Evolutionary conservation across 2,888 invertebrate genomes (phyloP).

Genomic region (Ypsolopha scabrella): DNA sequence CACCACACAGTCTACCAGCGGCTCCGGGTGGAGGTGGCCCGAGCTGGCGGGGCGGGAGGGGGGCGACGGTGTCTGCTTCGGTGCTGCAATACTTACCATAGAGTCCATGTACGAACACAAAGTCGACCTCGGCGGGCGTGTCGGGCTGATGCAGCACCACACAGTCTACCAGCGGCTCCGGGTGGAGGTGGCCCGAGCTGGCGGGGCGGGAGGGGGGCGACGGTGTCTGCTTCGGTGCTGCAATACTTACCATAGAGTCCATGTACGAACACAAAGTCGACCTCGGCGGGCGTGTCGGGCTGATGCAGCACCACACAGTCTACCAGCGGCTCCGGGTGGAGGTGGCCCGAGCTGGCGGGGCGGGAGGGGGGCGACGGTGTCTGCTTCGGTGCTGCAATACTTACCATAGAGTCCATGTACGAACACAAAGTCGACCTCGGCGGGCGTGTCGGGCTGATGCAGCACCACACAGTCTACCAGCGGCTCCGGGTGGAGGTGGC

Average conservation of each 20-base stretch:
- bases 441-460: conserved; percentile 21
- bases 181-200: neutral
- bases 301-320: conserved; percentile 45
- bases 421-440: conserved; percentile 74
- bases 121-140: conserved; percentile 54
- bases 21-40: conserved; percentile 51
- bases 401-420: conserved; percentile 68
- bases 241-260: conserved; percentile 75
- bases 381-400: conserved; percentile 9
- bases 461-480: conserved; percentile 24
- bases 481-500: neutral
- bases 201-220: neutral
- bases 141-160: conserved; percentile 27
- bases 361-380: conserved; percentile 14
- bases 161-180: conserved; percentile 15
- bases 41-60: conserved; percentile 31
- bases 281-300: conserved; percentile 21
- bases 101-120: conserved; percentile 78
- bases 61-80: conserved; percentile 8
- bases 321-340: conserved; percentile 49
- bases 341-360: conserved; percentile 39
- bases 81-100: neutral
- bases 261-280: conserved; percentile 86
- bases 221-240: neutral
- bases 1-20: conserved; percentile 44